Percentiles rank a stretch among this genome's conserved stretches.
Conservation (phyloP, 2,797 vertebrate species). For the Lepilemur ruficaudatus region DNA sequence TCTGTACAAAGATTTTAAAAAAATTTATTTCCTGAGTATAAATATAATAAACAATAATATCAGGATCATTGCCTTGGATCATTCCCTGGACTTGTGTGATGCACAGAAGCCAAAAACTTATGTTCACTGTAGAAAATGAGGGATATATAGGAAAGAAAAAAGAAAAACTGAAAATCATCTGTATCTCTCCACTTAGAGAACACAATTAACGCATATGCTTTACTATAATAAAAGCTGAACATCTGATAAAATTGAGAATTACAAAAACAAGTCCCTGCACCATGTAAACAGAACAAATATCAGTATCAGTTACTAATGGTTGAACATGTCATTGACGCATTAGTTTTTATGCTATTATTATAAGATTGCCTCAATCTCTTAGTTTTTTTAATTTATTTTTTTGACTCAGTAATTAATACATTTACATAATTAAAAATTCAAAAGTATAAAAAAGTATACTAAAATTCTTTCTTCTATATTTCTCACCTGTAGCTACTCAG, state of each 20-base stretch:
- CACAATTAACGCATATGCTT: not conserved
- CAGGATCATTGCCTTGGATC: not conserved
- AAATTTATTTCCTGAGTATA: not conserved
- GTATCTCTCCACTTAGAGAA: not conserved
- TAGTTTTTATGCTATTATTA: not conserved
- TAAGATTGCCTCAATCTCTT: not conserved
- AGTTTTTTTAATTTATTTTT: not conserved
- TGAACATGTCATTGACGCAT: not conserved
- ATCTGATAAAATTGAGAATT: not conserved
- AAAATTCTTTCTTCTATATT: not conserved
- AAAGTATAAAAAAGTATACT: not conserved
- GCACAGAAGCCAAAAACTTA: not conserved
- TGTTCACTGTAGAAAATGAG: conserved; percentile 20
- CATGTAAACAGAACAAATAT: not conserved
- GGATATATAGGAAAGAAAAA: not conserved
- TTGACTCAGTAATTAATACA: not conserved
- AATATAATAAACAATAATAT: not conserved
- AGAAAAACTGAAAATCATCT: not conserved
- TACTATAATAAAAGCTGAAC: not conserved
- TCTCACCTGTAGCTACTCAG: not conserved
- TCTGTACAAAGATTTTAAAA: not conserved
- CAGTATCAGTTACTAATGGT: not conserved
- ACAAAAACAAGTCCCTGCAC: not conserved
- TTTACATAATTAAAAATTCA: conserved; percentile 26
- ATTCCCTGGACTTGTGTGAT: not conserved